These are phyloP conservation scores for Lobophora halterata DNA, from an alignment of 2,888 invertebrate genomes.

Conservation along the genomic window DNA sequence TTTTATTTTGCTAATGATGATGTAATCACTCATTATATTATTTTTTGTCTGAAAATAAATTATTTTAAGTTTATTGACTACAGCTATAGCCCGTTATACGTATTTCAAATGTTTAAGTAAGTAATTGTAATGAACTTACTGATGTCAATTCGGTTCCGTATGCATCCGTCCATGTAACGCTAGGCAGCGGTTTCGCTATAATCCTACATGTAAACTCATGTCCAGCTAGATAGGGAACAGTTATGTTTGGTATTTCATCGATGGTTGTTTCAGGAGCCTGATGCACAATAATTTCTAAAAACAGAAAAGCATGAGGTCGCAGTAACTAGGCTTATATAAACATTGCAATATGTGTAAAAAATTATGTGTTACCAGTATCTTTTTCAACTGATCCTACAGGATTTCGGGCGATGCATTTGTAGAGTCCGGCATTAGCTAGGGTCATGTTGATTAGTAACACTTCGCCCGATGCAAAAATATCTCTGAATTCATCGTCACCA, in stretches of 20 bases:
- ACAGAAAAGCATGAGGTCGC: background rate
- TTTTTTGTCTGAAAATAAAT: too few species aligned
- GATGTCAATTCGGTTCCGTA: background rate
- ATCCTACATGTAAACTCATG: slow-evolving; percentile 9
- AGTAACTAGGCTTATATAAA: too few species aligned
- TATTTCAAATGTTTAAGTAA: too few species aligned
- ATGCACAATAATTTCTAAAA: slow-evolving; percentile 13
- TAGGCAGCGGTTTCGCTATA: slow-evolving; percentile 9
- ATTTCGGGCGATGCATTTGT: slow-evolving; percentile 6
- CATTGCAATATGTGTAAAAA: too few species aligned
- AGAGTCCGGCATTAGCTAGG: slow-evolving; percentile 9
- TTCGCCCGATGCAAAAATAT: background rate
- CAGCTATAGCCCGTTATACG: too few species aligned
- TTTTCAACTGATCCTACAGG: background rate
- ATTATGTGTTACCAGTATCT: slow-evolving; percentile 4
- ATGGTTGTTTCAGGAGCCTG: slow-evolving; percentile 8
- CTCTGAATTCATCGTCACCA: background rate
- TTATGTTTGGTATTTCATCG: slow-evolving; percentile 1
- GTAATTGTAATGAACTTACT: background rate
- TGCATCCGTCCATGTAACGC: slow-evolving; percentile 5
- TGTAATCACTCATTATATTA: too few species aligned
- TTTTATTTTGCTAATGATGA: too few species aligned
- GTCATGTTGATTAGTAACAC: slow-evolving; percentile 4
- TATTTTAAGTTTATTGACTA: too few species aligned
- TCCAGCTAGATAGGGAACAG: slow-evolving; percentile 5